Evolutionary conservation across 2,113 vertebrate genomes (phyloP), one percentile per base, ranked within the genome.

Genomic region (Leucosticte australis): DNA sequence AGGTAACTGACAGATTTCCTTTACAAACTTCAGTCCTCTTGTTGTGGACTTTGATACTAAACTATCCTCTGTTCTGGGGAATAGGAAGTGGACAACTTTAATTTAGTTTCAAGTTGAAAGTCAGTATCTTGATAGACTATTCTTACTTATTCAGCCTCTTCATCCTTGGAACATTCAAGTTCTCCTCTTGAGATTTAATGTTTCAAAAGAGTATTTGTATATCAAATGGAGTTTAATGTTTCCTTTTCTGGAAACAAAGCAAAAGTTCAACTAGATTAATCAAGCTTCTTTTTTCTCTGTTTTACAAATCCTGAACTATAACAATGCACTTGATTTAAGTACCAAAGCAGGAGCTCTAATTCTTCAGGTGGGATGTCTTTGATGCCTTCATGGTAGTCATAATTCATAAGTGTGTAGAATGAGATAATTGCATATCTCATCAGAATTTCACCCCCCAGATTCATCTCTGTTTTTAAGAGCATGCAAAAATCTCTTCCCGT

Each of bases 11-110:
- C 6, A 49, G 18, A 74, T 39, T 22, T 78, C 74, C 60, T 28
- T 47, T 76, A 50, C 2, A 52, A 27, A 26, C n/a, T 62, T 33
- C 7, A 62, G 1, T 57, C 18, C 2, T 33, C 7, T 56, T 71
- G 4, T 62, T 62, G 8, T 26, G 33, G 0, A 1, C 6, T 67
- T 70, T 75, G 16, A 50, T 62, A 26, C 6, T 55, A 19, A 74
- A 49, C 17, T 49, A 0, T 14, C 10, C 3, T 5, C 27, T 55
- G 8, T 44, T 31, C 9, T 19, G 5, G 7, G 15, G 1, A 1
- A 24, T 91, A 64, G n/a, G 20, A 77, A 62, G 13, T 35, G 13
- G 30, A 27, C 13, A 44, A 7, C 4, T 47, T 65, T 22, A 62
- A 71, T 63, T 52, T 65, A 41, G 13, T 20, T 71, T 74, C 4